These are phyloP conservation scores for Synergus laeviventris DNA, from an alignment of 2,888 invertebrate genomes.

Conservation along the genomic window DNA sequence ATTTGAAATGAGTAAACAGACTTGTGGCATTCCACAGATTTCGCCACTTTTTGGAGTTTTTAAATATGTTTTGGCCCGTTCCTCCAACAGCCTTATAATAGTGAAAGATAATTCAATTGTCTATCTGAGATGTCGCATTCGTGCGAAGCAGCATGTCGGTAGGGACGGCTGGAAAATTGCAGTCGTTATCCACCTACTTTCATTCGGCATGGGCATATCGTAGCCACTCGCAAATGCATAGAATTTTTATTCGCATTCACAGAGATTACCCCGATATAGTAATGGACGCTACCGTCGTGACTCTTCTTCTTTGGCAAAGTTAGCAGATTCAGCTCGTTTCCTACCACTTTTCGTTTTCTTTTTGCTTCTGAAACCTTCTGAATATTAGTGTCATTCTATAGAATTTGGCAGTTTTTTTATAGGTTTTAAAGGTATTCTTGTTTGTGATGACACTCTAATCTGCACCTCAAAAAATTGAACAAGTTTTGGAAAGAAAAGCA, in stretches of 20 bases:
- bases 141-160: background rate
- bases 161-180: background rate
- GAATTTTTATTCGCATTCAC: constrained; percentile 32
- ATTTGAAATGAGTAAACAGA: no score
- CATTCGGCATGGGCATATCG: constrained; percentile 21
- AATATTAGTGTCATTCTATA: background rate
- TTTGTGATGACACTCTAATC: no score
- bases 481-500: no score
- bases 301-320: constrained; percentile 33
- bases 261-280: constrained; percentile 35
- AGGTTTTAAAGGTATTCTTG: no score
- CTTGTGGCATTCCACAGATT: no score
- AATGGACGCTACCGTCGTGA: constrained; percentile 17
- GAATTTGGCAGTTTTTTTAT: background rate
- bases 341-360: constrained; percentile 1
- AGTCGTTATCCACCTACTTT: constrained; percentile 7
- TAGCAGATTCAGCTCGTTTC: constrained; percentile 33
- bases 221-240: constrained; percentile 31
- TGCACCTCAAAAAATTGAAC: no score
- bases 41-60: no score
- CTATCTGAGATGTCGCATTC: background rate
- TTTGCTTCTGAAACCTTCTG: background rate
- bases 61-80: no score
- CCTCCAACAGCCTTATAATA: no score
- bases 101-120: constrained; percentile 4